Evolutionary conservation across 2,113 vertebrate species (phyloP).

Genomic region (Alaudala cheleensis): DNA sequence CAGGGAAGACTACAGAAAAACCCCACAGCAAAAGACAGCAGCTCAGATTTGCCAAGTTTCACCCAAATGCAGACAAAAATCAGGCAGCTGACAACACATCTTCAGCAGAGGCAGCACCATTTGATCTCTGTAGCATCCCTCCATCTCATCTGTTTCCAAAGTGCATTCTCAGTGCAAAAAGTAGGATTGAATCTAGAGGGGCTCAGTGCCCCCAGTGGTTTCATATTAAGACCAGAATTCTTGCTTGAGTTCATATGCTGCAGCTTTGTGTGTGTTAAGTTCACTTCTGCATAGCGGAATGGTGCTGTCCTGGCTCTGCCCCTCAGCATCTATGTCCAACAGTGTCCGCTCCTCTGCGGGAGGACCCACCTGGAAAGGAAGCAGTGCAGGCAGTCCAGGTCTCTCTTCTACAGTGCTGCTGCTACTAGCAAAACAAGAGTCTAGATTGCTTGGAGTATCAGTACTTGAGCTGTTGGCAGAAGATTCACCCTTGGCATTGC

Average conservation of each 20-base stretch:
- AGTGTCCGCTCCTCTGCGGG: slow-evolving; percentile 79
- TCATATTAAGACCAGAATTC: slow-evolving; percentile 88
- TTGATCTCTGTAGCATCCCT: slow-evolving; percentile 66
- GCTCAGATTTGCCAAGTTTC: slow-evolving; percentile 43
- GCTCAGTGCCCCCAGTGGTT: slow-evolving; percentile 18
- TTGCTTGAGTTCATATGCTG: slow-evolving; percentile 83
- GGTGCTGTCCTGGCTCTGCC: slow-evolving; percentile 89
- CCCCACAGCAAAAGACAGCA: slow-evolving; percentile 54
- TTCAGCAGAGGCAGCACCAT: slow-evolving; percentile 59
- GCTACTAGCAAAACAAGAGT: slow-evolving; percentile 86
- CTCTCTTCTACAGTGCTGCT: slow-evolving; percentile 82
- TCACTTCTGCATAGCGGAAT: slow-evolving; percentile 88
- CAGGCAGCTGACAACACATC: slow-evolving; percentile 10
- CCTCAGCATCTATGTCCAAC: slow-evolving; percentile 90
- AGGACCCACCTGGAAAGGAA: slow-evolving; percentile 75
- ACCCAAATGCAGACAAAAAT: slow-evolving; percentile 50
- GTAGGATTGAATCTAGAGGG: slow-evolving; percentile 68
- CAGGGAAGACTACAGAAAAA: slow-evolving; percentile 67
- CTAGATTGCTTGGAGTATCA: slow-evolving; percentile 91
- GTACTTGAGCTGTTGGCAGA: slow-evolving; percentile 93
- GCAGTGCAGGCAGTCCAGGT: slow-evolving; percentile 80
- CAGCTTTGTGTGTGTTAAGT: slow-evolving; percentile 79
- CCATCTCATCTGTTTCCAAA: slow-evolving; percentile 78
- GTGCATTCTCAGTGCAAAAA: slow-evolving; percentile 87
- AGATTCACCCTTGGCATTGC: slow-evolving; percentile 82